These are phyloP conservation scores for Cerastoderma edule DNA, from an alignment of 2,888 invertebrate genomes.

Conservation along the genomic window DNA sequence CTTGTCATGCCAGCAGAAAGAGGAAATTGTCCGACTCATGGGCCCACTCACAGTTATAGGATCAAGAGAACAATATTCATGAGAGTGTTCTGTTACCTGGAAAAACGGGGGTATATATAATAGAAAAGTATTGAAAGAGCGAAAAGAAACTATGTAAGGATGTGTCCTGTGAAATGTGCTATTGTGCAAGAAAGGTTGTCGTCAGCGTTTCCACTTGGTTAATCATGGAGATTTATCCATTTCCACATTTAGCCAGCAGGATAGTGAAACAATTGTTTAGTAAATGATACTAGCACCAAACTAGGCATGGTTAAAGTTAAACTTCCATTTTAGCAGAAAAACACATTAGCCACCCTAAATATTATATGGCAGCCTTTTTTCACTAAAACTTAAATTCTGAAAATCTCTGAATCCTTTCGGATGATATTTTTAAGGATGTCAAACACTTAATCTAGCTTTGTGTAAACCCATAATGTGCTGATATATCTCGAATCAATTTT, in stretches of 20 bases:
- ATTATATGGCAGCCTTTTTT: no score
- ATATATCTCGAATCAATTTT: no score
- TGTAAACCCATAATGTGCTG: no score
- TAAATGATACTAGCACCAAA: no score
- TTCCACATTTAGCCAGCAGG: background rate
- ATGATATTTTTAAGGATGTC: no score
- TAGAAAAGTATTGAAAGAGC: background rate
- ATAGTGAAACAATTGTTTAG: no score
- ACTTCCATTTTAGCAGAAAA: no score
- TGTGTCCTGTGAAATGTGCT: slow-evolving; percentile 15
- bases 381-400: no score
- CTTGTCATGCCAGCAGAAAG: slow-evolving; percentile 33
- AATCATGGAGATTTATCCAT: background rate
- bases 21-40: background rate
- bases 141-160: slow-evolving; percentile 22
- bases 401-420: no score
- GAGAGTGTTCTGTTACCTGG: slow-evolving; percentile 14
- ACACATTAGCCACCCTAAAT: no score
- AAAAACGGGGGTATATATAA: slow-evolving; percentile 5
- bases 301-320: no score
- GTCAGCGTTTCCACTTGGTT: background rate
- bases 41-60: background rate
- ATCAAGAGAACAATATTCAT: slow-evolving; percentile 27
- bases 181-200: slow-evolving; percentile 13
- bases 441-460: no score